Base-by-base conservation (phyloP, 2,113 vertebrate genomes). In the Poeciliopsis retropinna region DNA sequence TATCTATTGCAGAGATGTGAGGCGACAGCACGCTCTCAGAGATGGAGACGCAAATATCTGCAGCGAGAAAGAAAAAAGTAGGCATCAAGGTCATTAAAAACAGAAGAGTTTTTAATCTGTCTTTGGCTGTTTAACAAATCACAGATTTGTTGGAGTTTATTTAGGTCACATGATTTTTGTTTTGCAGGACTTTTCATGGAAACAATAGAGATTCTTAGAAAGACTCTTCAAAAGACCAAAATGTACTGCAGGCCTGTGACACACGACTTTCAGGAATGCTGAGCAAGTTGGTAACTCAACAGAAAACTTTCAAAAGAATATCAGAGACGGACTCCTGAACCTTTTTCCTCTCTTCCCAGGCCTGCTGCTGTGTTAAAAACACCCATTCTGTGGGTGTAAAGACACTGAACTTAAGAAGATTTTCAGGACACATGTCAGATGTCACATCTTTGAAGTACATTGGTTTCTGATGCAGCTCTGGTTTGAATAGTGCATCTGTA, bases 41-140 rank as follows among this genome's bases (percentile, higher is more conserved):
- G 65, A 97, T 91, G 0, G 96, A 95, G 65, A 97, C 92, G 54
- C 98, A 99, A 85, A 97, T 96, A 66, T 96, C 98, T 99, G 85
- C 41, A 79, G 39, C 60, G 8, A 72, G 29, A 73, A 22, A 11
- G 70, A 67, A 19, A 37, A 10, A 60, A 2, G 64, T 19, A 64
- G 22, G 60, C 27, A 32, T 14, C 31, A 63, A n/a, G 29, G 30
- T 37, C 3, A 62, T 0, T 0, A 32, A 77, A 70, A 0, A 7
- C 25, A 32, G 27, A 19, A 66, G 47, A 19, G 11, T 9, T 19
- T 44, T 67, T 31, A 63, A 44, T 6, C 60, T 71, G 29, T n/a
- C 22, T 22, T 77, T 41, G 39, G 28, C 27, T 2, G n/a, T 15
- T 5, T 31, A 4, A 51, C 19, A 61, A 34, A 39, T 60, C 15